phyloP scores from a whole-genome alignment of 2,797 vertebrate species.

The Oreochromis mossambicus region DNA sequence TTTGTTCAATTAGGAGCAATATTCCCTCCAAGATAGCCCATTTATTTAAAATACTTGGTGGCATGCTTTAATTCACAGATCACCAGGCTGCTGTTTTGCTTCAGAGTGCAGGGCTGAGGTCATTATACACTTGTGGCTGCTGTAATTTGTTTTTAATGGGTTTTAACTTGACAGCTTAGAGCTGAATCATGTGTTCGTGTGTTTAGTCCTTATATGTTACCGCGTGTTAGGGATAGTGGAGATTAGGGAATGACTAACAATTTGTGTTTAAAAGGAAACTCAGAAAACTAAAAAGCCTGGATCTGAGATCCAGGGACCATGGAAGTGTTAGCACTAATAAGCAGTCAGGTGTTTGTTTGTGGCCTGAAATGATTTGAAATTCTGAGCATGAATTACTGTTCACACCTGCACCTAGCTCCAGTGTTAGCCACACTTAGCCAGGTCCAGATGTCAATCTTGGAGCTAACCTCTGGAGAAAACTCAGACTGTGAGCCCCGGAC shows the following conservation, averaged over 20 bases:
- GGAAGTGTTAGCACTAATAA: no score
- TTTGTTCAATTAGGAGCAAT: not conserved
- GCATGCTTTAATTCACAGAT: not conserved
- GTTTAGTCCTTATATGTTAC: not conserved
- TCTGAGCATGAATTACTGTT: not conserved
- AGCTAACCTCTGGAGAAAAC: not conserved
- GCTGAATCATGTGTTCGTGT: not conserved
- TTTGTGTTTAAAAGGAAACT: not conserved
- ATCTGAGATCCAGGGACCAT: not conserved
- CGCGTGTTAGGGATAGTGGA: not conserved
- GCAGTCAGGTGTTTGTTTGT: not conserved
- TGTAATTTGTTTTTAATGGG: not conserved
- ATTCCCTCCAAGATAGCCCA: not conserved
- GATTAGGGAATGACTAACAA: not conserved
- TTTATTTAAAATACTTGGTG: not conserved
- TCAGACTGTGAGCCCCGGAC: not conserved
- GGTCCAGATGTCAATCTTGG: not conserved
- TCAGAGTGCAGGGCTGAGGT: not conserved
- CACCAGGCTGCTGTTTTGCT: not conserved
- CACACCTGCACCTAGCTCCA: not conserved
- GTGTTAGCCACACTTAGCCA: not conserved
- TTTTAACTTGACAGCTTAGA: not conserved
- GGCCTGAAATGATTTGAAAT: not conserved
- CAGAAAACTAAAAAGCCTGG: not conserved
- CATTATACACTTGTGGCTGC: not conserved